These are phyloP conservation scores for Dryococelus australis DNA, from an alignment of 2,888 invertebrate genomes.

Conservation along the genomic window DNA sequence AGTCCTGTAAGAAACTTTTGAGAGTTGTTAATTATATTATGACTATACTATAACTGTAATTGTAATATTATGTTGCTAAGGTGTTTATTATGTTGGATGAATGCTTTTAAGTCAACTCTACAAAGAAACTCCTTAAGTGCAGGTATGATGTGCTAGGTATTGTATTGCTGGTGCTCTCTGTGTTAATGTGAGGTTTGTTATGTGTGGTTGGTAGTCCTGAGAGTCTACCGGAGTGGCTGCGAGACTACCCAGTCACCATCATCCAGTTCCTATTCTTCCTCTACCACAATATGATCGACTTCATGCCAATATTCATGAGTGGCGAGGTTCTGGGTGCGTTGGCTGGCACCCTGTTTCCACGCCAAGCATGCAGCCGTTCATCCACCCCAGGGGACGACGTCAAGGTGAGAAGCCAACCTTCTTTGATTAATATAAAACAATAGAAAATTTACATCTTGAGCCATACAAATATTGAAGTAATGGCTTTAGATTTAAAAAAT, in stretches of 20 bases:
- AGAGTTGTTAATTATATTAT: no score
- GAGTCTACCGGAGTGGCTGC: slow-evolving; percentile 74
- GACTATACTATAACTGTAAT: no score
- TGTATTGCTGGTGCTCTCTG: no score
- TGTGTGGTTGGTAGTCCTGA: slow-evolving; percentile 53
- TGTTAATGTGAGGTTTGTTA: no score
- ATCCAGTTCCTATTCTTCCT: slow-evolving; percentile 91
- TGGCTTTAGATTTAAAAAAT: neutral
- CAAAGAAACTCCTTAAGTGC: no score
- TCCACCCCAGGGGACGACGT: slow-evolving; percentile 75
- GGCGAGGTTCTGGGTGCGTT: slow-evolving; percentile 88
- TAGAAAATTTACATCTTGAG: no score
- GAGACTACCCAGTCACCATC: slow-evolving; percentile 81
- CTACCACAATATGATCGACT: slow-evolving; percentile 94
- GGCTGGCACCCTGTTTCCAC: slow-evolving; percentile 85
- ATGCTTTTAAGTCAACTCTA: no score
- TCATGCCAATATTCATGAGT: slow-evolving; percentile 90
- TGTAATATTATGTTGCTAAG: no score
- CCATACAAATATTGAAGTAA: no score
- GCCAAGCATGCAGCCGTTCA: slow-evolving; percentile 67
- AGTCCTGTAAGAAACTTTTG: no score
- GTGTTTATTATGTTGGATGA: no score
- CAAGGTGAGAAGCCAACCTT: slow-evolving; percentile 53
- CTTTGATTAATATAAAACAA: slow-evolving; percentile 12
- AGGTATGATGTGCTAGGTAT: no score